Base-by-base conservation (phyloP, 2,113 vertebrate genomes). In the Hoplias malabaricus region DNA sequence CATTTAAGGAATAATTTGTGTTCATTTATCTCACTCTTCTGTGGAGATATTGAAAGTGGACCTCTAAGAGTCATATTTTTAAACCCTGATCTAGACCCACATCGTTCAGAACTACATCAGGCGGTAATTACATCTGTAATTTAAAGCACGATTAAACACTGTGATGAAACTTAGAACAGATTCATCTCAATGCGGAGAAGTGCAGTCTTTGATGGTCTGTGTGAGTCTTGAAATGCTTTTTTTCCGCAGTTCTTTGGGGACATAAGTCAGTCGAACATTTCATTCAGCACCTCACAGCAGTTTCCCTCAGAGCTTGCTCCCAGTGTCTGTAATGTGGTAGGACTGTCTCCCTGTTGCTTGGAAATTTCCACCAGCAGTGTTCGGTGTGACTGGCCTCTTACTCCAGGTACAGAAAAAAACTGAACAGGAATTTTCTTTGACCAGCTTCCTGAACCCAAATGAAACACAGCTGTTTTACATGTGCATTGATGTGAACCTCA, bases 391-490 rank as follows among this genome's bases (percentile, higher is more conserved):
- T 36, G 69, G 69, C 42, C 69, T 86, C 78, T 81, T 82, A 82
- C 84, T 86, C 78, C 91, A 91, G 88, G 87, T 90, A 91, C 86
- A 86, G 57, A 69, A 80, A 79, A 80, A 54, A 84, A 76, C 82
- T 70, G 61, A 78, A 67, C 69, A 80, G 79, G 71, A 80, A 67
- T 83, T 85, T 79, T 84, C 66, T 85, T 80, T 88, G 46, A 81
- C 84, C 80, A 42, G 85, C 79, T 87, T 86, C 79, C 85, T 77
- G 83, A 87, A 80, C 85, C 80, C 77, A 89, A 90, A 91, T 90
- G 78, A 90, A 91, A 85, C 87, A 86, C 90, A 92, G 89, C 89
- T 90, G 89, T 86, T 89, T 82, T 78, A 84, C 82, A 86, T n/a
- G n/a, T 78, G 84, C 86, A 81, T 80, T 77, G 14, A 57, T 84